phyloP scores from a whole-genome alignment of 2,797 vertebrate species.

The Coregonus ussuriensis region DNA sequence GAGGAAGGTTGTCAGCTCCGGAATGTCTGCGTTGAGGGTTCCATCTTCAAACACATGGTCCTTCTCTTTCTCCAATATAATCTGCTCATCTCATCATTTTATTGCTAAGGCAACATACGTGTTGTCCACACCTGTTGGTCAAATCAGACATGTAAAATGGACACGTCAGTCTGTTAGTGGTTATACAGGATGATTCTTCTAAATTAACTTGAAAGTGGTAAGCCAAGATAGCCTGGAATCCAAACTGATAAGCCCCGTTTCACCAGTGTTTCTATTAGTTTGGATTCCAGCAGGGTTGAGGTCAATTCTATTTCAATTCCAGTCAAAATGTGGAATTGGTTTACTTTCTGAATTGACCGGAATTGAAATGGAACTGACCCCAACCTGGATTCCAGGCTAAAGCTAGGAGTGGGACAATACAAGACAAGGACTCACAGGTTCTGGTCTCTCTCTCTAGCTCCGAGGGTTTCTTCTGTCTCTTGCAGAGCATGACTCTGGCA shows the following conservation, averaged over 20 bases:
- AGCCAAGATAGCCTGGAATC: neutral
- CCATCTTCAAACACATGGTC: neutral
- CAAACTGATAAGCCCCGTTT: no score
- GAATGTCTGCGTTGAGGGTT: neutral
- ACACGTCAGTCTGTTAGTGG: neutral
- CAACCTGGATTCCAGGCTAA: no score
- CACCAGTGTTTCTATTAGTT: no score
- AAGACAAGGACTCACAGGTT: constrained; percentile 68
- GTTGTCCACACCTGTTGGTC: constrained; percentile 78
- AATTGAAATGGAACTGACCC: no score
- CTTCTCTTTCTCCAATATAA: no score
- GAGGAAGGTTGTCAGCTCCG: no score
- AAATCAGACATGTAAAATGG: constrained; percentile 16
- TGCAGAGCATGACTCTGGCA: constrained; percentile 66
- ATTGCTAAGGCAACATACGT: constrained; percentile 78
- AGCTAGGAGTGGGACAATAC: no score
- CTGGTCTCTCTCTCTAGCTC: constrained; percentile 78
- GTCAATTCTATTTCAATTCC: no score
- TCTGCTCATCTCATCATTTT: constrained; percentile 49
- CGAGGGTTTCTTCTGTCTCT: constrained; percentile 71
- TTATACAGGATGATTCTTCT: neutral
- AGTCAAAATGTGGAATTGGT: no score
- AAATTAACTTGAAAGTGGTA: neutral
- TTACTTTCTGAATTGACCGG: neutral
- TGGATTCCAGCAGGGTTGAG: no score